Percentiles rank a stretch among this genome's conserved stretches.
Conservation (phyloP, 2,113 vertebrate species). For the Synchiropus splendidus region DNA sequence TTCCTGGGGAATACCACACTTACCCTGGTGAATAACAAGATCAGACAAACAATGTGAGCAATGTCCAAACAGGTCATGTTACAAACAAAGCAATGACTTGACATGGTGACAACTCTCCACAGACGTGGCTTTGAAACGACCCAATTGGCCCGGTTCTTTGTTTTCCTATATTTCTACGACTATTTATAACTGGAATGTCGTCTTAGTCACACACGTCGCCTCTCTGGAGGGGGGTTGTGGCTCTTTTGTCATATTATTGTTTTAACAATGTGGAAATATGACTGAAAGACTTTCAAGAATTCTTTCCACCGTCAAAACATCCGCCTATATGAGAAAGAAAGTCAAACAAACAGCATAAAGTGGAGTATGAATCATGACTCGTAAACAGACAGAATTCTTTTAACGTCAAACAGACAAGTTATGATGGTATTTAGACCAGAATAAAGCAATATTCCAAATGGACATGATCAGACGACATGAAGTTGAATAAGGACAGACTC, state of each 20-base stretch:
- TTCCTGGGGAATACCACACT: constrained; percentile 61
- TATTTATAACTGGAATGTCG: constrained; percentile 32
- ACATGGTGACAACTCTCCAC: constrained; percentile 38
- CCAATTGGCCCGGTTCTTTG: constrained; percentile 34
- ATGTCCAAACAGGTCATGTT: constrained; percentile 65
- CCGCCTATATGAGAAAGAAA: constrained; percentile 12
- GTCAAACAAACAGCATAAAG: no score
- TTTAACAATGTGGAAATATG: constrained; percentile 45
- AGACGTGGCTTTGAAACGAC: constrained; percentile 30
- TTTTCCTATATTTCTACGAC: constrained; percentile 29
- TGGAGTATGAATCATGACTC: no score
- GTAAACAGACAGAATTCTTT: no score
- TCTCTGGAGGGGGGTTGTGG: constrained; percentile 48
- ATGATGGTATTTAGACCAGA: no score
- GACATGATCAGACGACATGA: no score
- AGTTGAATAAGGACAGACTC: constrained; percentile 1
- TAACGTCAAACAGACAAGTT: no score
- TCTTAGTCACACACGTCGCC: constrained; percentile 23
- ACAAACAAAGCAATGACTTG: constrained; percentile 67
- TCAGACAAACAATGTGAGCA: constrained; percentile 64
- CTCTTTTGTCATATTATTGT: constrained; percentile 37
- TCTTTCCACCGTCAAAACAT: constrained; percentile 27
- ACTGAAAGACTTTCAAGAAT: constrained; percentile 33
- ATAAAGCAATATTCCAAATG: no score
- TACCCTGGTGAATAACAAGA: constrained; percentile 60